phyloP scores from a whole-genome alignment of 35 echinoderm and acorn worm genomes.

The Apostichopus japonicus region DNA sequence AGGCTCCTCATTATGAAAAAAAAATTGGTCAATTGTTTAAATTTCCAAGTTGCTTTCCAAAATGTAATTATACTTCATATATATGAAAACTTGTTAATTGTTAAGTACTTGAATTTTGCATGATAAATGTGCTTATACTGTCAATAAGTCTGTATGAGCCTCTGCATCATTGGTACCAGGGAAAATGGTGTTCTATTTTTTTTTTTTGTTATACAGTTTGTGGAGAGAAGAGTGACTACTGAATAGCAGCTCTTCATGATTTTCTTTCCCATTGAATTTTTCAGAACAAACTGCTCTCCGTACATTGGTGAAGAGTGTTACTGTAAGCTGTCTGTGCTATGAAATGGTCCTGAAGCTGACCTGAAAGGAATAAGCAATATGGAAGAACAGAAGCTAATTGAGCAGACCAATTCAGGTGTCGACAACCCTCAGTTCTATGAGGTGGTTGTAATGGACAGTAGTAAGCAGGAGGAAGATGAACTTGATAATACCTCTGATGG shows the following conservation, averaged over 20 bases:
- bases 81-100: too few relatives aligned
- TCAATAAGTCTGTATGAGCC: too few relatives aligned
- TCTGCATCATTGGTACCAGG: too few relatives aligned
- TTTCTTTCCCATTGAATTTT: neutral
- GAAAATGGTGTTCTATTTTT: too few relatives aligned
- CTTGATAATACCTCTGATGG: conserved; percentile 33
- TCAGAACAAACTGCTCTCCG: neutral
- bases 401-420: neutral
- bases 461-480: conserved; percentile 18
- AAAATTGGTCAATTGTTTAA: too few relatives aligned
- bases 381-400: conserved; percentile 23
- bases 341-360: conserved; percentile 8
- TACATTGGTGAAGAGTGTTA: neutral
- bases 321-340: neutral
- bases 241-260: neutral
- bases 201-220: too few relatives aligned
- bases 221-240: too few relatives aligned
- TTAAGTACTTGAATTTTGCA: too few relatives aligned
- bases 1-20: too few relatives aligned
- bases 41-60: too few relatives aligned
- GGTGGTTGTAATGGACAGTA: conserved; percentile 51
- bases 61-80: too few relatives aligned
- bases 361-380: neutral
- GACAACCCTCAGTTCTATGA: conserved; percentile 45
- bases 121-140: too few relatives aligned